Evolutionary conservation across 2,797 vertebrate genomes (phyloP).

Genomic region (Lophotriccus pileatus): DNA sequence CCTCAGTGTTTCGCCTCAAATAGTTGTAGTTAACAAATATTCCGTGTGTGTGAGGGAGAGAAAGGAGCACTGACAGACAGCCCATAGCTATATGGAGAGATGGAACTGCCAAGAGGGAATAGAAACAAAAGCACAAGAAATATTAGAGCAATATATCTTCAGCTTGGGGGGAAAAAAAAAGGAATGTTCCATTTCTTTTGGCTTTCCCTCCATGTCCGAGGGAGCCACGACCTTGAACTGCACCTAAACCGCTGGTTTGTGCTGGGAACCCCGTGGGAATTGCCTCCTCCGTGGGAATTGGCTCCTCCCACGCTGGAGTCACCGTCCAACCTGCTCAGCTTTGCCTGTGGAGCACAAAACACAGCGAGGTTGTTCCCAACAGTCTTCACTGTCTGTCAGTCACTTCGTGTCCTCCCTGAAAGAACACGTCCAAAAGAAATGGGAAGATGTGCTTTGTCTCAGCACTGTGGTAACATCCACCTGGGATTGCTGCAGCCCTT

Average conservation of each 20-base stretch:
- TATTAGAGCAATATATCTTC: background rate
- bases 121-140: background rate
- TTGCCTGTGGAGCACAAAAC: accelerated
- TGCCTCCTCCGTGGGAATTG: accelerated
- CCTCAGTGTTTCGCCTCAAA: constrained; percentile 41
- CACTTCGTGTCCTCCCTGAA: accelerated
- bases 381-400: background rate
- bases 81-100: constrained; percentile 13
- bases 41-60: background rate
- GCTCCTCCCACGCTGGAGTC: background rate
- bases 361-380: accelerated
- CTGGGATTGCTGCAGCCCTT: background rate
- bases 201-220: background rate
- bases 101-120: constrained; percentile 24
- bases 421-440: background rate
- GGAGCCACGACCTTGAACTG: background rate
- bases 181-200: background rate
- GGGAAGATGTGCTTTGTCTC: background rate
- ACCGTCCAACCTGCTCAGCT: accelerated
- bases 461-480: background rate
- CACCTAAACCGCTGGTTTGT: accelerated
- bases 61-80: constrained; percentile 37
- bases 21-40: constrained; percentile 59
- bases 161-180: background rate
- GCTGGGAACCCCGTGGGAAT: background rate